phyloP scores from a whole-genome alignment of 2,888 invertebrate species.

The Eupithecia subumbrata region DNA sequence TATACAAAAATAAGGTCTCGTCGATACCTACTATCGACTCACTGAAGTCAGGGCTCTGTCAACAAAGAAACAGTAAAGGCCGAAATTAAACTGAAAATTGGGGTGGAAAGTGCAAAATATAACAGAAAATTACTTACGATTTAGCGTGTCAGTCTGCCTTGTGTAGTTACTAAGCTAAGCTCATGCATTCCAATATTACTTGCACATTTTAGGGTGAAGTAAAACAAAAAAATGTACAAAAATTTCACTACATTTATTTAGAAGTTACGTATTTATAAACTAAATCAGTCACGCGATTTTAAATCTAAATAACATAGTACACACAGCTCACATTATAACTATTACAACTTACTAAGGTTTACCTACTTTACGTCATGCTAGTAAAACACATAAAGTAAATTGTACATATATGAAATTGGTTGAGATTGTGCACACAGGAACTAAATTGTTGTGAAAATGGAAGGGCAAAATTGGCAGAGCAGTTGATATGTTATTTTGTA shows the following conservation, averaged over 20 bases:
- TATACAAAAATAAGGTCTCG: background rate
- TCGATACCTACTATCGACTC: background rate
- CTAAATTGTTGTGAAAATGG: slow-evolving; percentile 24
- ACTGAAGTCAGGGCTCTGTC: background rate
- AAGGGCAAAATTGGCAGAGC: slow-evolving; percentile 28
- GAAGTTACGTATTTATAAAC: slow-evolving; percentile 54
- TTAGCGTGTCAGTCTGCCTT: slow-evolving; percentile 26
- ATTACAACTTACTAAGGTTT: slow-evolving; percentile 31
- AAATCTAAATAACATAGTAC: slow-evolving; percentile 60
- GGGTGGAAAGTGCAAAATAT: slow-evolving; percentile 13
- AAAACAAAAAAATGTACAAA: slow-evolving; percentile 49
- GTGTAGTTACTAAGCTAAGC: slow-evolving; percentile 66
- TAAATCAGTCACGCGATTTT: slow-evolving; percentile 78
- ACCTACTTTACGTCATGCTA: slow-evolving; percentile 38
- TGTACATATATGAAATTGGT: slow-evolving; percentile 29
- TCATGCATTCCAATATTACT: slow-evolving; percentile 58
- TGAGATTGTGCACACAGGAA: slow-evolving; percentile 42
- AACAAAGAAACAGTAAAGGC: background rate
- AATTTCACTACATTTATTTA: slow-evolving; percentile 64
- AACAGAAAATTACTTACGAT: slow-evolving; percentile 40
- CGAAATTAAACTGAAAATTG: background rate
- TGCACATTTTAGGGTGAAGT: slow-evolving; percentile 41
- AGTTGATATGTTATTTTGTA: slow-evolving; percentile 2
- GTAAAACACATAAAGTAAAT: slow-evolving; percentile 11
- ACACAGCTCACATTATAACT: slow-evolving; percentile 46